These are phyloP conservation scores for Alectura lathami DNA, from an alignment of 2,113 vertebrate genomes.

Conservation along the genomic window DNA sequence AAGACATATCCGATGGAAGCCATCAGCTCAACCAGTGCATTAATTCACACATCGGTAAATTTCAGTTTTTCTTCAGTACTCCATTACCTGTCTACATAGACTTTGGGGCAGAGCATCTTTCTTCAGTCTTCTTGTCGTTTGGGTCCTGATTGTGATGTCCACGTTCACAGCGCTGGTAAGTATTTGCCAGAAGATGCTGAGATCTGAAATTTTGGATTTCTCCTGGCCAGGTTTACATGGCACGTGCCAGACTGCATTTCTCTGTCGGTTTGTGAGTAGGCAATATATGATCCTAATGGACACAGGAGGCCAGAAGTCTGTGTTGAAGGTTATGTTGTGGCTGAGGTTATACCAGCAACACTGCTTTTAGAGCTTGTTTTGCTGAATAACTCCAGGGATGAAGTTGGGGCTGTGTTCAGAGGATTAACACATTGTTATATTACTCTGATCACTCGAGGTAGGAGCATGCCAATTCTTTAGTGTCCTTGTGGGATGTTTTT, in stretches of 20 bases:
- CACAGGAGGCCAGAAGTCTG: background rate
- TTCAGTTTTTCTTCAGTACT: background rate
- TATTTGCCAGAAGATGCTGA: background rate
- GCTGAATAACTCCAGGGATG: background rate
- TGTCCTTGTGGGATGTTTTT: slow-evolving; percentile 18
- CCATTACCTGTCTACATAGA: background rate
- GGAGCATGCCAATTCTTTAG: slow-evolving; percentile 23
- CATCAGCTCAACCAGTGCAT: background rate
- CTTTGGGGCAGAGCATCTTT: background rate
- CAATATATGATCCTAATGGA: background rate
- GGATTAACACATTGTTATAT: background rate
- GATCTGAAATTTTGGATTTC: background rate
- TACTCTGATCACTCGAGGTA: background rate
- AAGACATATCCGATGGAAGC: background rate
- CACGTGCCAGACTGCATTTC: background rate
- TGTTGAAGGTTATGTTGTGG: background rate
- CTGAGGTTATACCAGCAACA: background rate
- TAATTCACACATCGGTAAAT: background rate
- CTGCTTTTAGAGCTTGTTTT: background rate
- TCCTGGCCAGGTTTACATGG: background rate
- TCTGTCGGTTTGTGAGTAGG: background rate
- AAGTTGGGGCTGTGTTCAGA: background rate
- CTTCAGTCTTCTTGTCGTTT: background rate
- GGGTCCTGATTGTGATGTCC: background rate
- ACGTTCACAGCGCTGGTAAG: background rate